Evolutionary conservation across 1,140 invertebrate genomes (phyloP), one percentile per base, ranked within the genome.

Genomic region (Apocrypta bakeri): DNA sequence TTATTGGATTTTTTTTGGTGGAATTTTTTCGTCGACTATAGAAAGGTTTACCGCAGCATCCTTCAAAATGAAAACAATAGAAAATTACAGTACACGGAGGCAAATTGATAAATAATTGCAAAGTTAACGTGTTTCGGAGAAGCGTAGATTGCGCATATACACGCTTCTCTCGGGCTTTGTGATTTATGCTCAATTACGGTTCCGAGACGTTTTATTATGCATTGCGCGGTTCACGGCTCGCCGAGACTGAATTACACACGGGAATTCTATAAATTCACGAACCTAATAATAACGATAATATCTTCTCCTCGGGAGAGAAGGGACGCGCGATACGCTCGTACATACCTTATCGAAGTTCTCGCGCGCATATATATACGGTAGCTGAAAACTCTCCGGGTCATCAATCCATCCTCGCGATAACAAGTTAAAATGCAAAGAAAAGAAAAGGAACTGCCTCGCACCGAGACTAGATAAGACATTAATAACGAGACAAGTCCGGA

Each of bases 171-270:
- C 33, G 2, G 29, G 25, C n/a, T 71, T 31, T 56, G 9, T 79
- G 77, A 79, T 79, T 71, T 79, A 71, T 79, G 11, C 29, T 79
- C 77, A 72, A 79, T 71, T 79, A 71, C 14, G 27, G 9, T 71
- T 79, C 68, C 69, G 56, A 21, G 40, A n/a, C 21, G 25, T 79
- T 69, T 29, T 71, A 25, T 71, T 78, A 48, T 68, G n/a, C 64
- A 0, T n/a, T n/a, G 6, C 21, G 42, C 25, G 12, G 61, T 24
- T 77, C 12, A 31, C 24, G 21, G 25, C 12, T 79, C 25, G 42
- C 25, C 48, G 40, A 79, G 3, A 33, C 21, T 9, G 33, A 78
- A 68, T 78, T 71, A 31, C 25, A 69, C 33, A 24, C n/a, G n/a
- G 25, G 61, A 61, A 56, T 79, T 71, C 64, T 61, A 31, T 31